phyloP scores from a whole-genome alignment of 2,888 invertebrate species.

The Dasysyrphus tricinctus region DNA sequence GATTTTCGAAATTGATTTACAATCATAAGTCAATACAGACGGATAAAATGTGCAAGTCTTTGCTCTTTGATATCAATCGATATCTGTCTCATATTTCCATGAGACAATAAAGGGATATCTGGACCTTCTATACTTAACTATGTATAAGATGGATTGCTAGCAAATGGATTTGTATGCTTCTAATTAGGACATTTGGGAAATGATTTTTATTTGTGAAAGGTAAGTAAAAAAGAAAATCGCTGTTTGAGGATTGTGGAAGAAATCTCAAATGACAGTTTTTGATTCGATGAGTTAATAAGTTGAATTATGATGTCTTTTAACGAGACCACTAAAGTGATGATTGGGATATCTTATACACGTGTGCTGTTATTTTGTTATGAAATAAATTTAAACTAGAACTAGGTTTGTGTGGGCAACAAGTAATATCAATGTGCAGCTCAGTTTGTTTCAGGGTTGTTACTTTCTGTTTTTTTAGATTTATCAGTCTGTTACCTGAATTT shows the following conservation, averaged over 20 bases:
- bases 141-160: neutral
- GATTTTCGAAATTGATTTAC: conserved; percentile 47
- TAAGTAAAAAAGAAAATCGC: neutral
- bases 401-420: no score
- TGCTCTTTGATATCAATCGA: conserved; percentile 45
- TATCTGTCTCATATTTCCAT: conserved; percentile 54
- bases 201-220: conserved; percentile 32
- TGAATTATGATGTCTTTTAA: neutral
- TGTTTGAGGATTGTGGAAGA: neutral
- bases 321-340: no score
- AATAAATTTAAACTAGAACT: no score
- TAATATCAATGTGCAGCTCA: no score
- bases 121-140: neutral
- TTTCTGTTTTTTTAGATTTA: no score
- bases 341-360: no score
- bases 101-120: conserved; percentile 1
- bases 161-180: conserved; percentile 33
- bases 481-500: no score
- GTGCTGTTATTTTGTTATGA: no score
- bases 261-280: conserved; percentile 23
- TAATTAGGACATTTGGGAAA: conserved; percentile 69
- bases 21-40: conserved; percentile 46
- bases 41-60: conserved; percentile 48
- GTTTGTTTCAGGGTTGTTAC: no score
- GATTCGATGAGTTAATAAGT: conserved; percentile 40